Percentiles rank a stretch among this genome's conserved stretches.
Evolutionary conservation across 2,888 invertebrate species (phyloP).

Genomic region (Ganaspis brasiliensis): DNA sequence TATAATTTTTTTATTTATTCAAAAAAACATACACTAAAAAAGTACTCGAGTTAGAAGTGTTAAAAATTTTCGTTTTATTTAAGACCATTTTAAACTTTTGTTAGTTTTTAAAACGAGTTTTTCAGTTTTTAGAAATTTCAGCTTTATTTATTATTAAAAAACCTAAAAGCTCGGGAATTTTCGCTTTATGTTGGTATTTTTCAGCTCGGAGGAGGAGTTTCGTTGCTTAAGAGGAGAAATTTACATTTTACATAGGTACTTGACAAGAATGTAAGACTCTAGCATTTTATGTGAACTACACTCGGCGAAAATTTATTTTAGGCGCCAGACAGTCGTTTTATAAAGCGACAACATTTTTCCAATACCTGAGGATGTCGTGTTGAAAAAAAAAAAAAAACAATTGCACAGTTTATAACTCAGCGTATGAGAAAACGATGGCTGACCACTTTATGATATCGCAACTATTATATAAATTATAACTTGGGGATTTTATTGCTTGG

Average conservation of each 20-base stretch:
- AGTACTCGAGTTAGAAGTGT: no score
- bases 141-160: neutral
- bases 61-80: no score
- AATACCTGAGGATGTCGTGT: slow-evolving; percentile 2
- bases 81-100: no score
- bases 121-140: neutral
- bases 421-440: neutral
- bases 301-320: slow-evolving; percentile 21
- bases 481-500: neutral
- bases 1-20: no score
- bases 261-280: slow-evolving; percentile 9
- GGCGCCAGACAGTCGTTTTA: slow-evolving; percentile 13
- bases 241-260: neutral
- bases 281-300: slow-evolving; percentile 36
- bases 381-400: neutral
- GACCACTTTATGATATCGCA: neutral
- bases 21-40: no score
- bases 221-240: neutral
- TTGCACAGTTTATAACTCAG: neutral
- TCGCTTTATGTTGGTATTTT: neutral
- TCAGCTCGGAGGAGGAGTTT: neutral
- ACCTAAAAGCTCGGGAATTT: slow-evolving; percentile 1
- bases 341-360: slow-evolving; percentile 29
- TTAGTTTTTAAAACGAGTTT: no score
- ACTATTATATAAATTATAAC: neutral